Base-by-base conservation (phyloP, 2,888 invertebrate genomes). In the Trissoscelio sp. region DNA sequence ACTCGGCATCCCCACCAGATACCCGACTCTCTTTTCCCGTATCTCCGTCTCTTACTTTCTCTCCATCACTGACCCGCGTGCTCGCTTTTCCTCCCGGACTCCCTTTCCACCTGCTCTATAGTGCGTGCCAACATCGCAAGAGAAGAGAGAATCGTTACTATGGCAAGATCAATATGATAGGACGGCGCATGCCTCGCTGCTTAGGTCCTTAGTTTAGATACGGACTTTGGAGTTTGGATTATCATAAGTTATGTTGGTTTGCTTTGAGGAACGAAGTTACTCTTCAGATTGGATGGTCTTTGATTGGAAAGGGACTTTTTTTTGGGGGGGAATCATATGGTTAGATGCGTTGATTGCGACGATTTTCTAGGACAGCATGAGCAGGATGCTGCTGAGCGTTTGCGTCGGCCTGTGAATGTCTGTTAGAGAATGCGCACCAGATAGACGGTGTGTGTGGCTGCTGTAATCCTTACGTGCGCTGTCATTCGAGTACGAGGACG, bases 71-170 rank as follows among this genome's bases (percentile, higher is more conserved):
- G 22, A 12, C 57, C 70, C 74, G 24, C 69, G 46, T 39, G 66
- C 72, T 51, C 81, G 37, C 62, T 55, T 58, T 39, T 55, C 69
- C 67, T 74, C 77, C 64, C 67, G 34, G 39, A 55, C 82, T 53
- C 79, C 77, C 75, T 75, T 48, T 46, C 85, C 84, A 81, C 85
- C 75, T 82, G 79, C 85, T n/a, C n/a, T 85, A 87, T 85, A 87
- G 87, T 88, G 86, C 87, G 88, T 88, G 86, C 88, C 88, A 87
- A 88, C 89, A 88, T 88, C 87, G 86, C 85, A 84, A 83, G 88
- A 88, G 89, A 88, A 88, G 89, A 90, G 90, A 88, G 90, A 91
- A 91, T 91, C 91, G 89, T 91, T 91, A 90, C 90, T 89, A 91
- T 90, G 89, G 89, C 88, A 86, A 90, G 90, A 91, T 91, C 91